Evolutionary conservation across 2,888 invertebrate genomes (phyloP).

Genomic region (Barypeithes pellucidus): DNA sequence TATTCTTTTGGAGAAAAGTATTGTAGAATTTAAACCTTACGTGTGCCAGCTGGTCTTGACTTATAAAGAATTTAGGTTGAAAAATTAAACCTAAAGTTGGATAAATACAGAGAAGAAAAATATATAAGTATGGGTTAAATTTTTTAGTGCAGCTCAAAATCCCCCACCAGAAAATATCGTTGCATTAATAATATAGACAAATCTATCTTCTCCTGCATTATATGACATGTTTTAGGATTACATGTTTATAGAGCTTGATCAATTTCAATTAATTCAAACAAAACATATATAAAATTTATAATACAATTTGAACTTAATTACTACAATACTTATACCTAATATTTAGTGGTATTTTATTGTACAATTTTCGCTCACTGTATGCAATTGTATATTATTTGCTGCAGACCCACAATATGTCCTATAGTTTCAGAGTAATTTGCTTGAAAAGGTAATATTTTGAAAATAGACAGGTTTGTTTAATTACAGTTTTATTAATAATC

Average conservation of each 20-base stretch:
- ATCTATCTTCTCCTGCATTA: neutral
- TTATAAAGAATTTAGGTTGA: constrained; percentile 25
- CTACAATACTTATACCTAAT: too few species aligned
- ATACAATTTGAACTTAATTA: too few species aligned
- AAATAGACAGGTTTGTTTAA: too few species aligned
- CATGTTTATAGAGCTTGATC: neutral
- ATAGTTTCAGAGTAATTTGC: too few species aligned
- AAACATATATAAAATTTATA: too few species aligned
- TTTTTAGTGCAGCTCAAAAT: constrained; percentile 2
- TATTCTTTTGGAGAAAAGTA: neutral
- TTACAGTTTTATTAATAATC: too few species aligned
- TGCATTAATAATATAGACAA: neutral
- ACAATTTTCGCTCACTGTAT: too few species aligned
- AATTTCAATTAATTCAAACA: too few species aligned
- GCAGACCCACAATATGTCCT: too few species aligned
- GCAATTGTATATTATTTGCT: too few species aligned
- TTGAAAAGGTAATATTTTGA: too few species aligned
- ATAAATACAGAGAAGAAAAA: constrained; percentile 12
- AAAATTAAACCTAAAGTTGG: constrained; percentile 15
- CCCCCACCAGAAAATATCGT: neutral
- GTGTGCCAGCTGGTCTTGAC: constrained; percentile 6
- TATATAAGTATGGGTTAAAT: neutral
- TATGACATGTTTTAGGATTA: neutral
- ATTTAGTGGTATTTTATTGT: too few species aligned
- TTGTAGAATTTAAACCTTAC: constrained; percentile 5